Percentiles rank a stretch among this genome's conserved stretches.
These are phyloP conservation scores for Monomorium pharaonis DNA, from an alignment of 1,140 invertebrate species.

Conservation along the genomic window DNA sequence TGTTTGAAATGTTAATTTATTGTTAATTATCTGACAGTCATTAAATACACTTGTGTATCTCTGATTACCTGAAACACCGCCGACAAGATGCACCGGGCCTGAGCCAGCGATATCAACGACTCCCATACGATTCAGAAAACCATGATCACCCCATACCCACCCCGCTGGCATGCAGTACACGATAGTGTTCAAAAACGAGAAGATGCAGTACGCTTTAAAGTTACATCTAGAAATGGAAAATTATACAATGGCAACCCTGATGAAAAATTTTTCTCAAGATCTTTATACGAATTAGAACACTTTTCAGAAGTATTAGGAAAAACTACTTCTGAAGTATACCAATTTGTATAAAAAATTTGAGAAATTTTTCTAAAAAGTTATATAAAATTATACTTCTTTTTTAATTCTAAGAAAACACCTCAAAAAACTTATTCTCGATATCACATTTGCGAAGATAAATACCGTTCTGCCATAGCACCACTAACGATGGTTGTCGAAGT, in stretches of 20 bases:
- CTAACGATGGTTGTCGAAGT: conserved; percentile 96
- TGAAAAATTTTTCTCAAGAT: too few relatives aligned
- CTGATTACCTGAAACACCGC: conserved; percentile 84
- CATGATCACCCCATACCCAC: conserved; percentile 96
- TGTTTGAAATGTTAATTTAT: not conserved
- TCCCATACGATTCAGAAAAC: conserved; percentile 92
- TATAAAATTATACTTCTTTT: too few relatives aligned
- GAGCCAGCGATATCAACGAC: conserved; percentile 96
- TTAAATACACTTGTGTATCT: not conserved
- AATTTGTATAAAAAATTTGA: too few relatives aligned
- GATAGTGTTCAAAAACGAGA: conserved; percentile 95
- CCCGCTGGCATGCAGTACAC: conserved; percentile 97
- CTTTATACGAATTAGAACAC: too few relatives aligned
- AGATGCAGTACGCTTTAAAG: conserved; percentile 95
- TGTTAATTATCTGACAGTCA: not conserved
- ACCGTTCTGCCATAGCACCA: conserved; percentile 96
- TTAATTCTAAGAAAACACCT: too few relatives aligned
- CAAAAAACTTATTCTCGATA: not conserved
- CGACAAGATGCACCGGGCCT: conserved; percentile 96
- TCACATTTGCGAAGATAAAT: conserved; percentile 12
- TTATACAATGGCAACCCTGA: not conserved
- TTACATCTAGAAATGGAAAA: conserved; percentile 88
- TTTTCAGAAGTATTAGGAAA: too few relatives aligned
- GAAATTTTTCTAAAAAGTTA: too few relatives aligned
- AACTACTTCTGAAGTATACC: too few relatives aligned